These are phyloP conservation scores for Pleuronectes platessa DNA, from an alignment of 2,113 vertebrate genomes.

Conservation along the genomic window DNA sequence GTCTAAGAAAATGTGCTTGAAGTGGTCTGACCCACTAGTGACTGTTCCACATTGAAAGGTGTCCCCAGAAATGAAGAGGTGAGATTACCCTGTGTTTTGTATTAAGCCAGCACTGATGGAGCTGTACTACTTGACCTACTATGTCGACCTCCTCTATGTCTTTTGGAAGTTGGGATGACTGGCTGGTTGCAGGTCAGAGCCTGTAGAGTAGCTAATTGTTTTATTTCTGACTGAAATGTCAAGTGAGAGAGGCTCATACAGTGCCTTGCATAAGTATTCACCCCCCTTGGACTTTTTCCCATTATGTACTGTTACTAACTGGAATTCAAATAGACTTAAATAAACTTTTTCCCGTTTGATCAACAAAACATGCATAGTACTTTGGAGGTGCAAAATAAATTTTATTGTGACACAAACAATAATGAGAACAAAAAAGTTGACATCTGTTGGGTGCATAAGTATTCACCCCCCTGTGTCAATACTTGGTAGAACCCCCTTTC, in stretches of 20 bases:
- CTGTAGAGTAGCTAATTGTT: slow-evolving; percentile 1
- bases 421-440: no score
- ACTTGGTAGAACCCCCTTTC: no score
- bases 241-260: slow-evolving; percentile 23
- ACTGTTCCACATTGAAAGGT: slow-evolving; percentile 15
- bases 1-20: slow-evolving; percentile 6
- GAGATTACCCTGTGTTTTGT: not conserved
- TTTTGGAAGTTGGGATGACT: slow-evolving; percentile 21
- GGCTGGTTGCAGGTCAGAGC: slow-evolving; percentile 14
- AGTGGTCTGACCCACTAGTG: not conserved
- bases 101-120: slow-evolving; percentile 6
- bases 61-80: not conserved
- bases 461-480: no score
- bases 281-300: no score
- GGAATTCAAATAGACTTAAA: no score
- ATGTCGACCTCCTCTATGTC: not conserved
- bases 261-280: no score
- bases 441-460: no score
- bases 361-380: no score
- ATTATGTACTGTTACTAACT: no score
- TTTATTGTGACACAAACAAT: no score
- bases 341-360: no score
- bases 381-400: no score
- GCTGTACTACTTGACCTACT: slow-evolving; percentile 37
- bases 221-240: slow-evolving; percentile 41